These are phyloP conservation scores for Heliopora coerulea DNA, from an alignment of 92 coral and sea anemone species.

Conservation along the genomic window DNA sequence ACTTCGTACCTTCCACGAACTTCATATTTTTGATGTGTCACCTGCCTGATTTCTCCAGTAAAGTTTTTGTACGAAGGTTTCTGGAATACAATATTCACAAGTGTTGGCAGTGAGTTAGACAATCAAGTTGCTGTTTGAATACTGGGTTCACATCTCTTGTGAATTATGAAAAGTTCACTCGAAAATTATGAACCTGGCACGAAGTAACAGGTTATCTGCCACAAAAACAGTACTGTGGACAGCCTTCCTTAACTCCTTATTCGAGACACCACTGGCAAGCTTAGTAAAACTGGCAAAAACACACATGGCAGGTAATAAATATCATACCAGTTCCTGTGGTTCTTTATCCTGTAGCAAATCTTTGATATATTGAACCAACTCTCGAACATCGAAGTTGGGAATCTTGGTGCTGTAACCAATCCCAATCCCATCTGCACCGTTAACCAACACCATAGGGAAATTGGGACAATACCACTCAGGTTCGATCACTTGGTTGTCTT, in stretches of 20 bases:
- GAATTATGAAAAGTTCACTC: too few relatives aligned
- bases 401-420: constrained; percentile 97
- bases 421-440: constrained; percentile 97
- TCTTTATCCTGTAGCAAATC: constrained; percentile 78
- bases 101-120: too few relatives aligned
- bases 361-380: constrained; percentile 61
- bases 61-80: constrained; percentile 87
- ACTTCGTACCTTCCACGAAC: constrained; percentile 72
- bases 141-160: too few relatives aligned
- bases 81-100: constrained; percentile 37
- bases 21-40: constrained; percentile 57
- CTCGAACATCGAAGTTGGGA: constrained; percentile 87
- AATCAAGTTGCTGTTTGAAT: too few relatives aligned
- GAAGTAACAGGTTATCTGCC: too few relatives aligned
- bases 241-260: too few relatives aligned
- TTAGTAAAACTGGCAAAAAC: too few relatives aligned
- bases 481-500: constrained; percentile 90
- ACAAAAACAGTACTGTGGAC: too few relatives aligned
- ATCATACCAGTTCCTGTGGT: constrained; percentile 65
- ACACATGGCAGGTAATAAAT: too few relatives aligned
- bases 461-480: constrained; percentile 99
- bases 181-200: too few relatives aligned
- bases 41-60: constrained; percentile 65
- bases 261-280: too few relatives aligned
- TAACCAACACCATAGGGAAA: constrained; percentile 75